phyloP scores from a whole-genome alignment of 2,888 invertebrate genomes.

The Drosophila paranaensis region DNA sequence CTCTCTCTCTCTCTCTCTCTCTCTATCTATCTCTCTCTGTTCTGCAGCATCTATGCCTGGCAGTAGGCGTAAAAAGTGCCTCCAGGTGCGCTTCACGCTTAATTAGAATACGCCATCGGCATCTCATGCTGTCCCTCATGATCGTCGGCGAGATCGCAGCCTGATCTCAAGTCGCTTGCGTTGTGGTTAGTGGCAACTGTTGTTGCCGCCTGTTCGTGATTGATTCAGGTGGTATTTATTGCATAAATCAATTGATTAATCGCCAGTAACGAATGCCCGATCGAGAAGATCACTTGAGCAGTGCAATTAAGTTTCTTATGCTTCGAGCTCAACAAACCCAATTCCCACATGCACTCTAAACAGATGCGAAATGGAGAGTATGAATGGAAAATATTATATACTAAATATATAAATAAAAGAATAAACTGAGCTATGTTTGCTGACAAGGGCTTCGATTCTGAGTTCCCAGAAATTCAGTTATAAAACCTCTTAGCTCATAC shows the following conservation, averaged over 20 bases:
- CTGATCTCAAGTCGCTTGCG: conserved; percentile 25
- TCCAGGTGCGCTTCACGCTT: conserved; percentile 85
- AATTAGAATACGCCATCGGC: conserved; percentile 79
- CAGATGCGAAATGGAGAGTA: not conserved
- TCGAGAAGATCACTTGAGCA: conserved; percentile 27
- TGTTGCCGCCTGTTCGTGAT: conserved; percentile 50
- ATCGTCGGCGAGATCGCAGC: conserved; percentile 1
- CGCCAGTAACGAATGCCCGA: conserved; percentile 27
- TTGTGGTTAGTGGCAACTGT: conserved; percentile 20
- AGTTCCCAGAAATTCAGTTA: conserved; percentile 58
- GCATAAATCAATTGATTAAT: conserved; percentile 53
- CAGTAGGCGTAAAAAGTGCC: conserved; percentile 79
- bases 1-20: not conserved
- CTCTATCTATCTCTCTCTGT: conserved; percentile 16
- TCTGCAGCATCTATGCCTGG: not conserved
- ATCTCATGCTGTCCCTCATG: conserved; percentile 32
- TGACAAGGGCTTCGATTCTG: conserved; percentile 8
- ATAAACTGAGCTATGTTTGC: not conserved
- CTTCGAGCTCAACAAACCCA: not conserved
- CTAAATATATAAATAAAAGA: not conserved
- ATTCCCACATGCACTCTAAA: not conserved
- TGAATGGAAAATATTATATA: not conserved
- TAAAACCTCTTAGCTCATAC: conserved; percentile 8
- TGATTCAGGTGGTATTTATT: conserved; percentile 60
- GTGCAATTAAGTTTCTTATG: conserved; percentile 12